phyloP scores from a whole-genome alignment of 2,888 invertebrate species.

The Paralinhomoeus sp. region DNA sequence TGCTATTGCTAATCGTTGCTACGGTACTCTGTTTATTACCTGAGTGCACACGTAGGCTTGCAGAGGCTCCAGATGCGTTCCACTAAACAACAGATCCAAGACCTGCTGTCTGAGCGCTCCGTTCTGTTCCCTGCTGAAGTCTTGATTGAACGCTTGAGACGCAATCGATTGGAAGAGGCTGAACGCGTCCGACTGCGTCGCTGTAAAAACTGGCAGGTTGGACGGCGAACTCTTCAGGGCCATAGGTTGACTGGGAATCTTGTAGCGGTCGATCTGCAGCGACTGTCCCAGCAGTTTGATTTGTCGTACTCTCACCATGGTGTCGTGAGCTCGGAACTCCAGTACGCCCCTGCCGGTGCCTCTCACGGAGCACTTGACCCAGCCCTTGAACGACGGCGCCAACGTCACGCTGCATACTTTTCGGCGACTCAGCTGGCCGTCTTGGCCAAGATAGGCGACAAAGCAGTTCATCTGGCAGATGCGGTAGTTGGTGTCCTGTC shows the following conservation, averaged over 20 bases:
- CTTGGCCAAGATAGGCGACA: neutral
- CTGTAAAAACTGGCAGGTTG: constrained; percentile 30
- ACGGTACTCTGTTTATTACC: constrained; percentile 18
- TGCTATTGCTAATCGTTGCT: too few relatives aligned
- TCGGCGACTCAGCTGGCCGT: constrained; percentile 2
- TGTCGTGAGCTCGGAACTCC: constrained; percentile 71
- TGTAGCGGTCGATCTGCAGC: too few relatives aligned
- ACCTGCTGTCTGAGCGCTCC: constrained; percentile 7
- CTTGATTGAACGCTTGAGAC: constrained; percentile 17
- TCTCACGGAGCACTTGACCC: constrained; percentile 48
- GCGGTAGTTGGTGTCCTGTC: constrained; percentile 34
- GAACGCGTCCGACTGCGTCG: constrained; percentile 27
- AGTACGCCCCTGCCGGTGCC: constrained; percentile 36
- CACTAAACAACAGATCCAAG: constrained; percentile 20
- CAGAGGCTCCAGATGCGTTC: constrained; percentile 21
- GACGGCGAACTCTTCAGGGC: constrained; percentile 19
- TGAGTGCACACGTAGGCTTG: constrained; percentile 22
- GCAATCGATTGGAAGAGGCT: constrained; percentile 67
- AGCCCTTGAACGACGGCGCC: constrained; percentile 35
- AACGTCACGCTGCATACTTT: constrained; percentile 7
- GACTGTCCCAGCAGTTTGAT: constrained; percentile 29
- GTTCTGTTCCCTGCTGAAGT: constrained; percentile 14
- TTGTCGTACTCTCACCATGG: constrained; percentile 65
- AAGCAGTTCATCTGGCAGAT: neutral
- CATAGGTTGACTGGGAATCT: neutral